Base-by-base conservation (phyloP, 2,888 invertebrate species). In the Bimastos eiseni region DNA sequence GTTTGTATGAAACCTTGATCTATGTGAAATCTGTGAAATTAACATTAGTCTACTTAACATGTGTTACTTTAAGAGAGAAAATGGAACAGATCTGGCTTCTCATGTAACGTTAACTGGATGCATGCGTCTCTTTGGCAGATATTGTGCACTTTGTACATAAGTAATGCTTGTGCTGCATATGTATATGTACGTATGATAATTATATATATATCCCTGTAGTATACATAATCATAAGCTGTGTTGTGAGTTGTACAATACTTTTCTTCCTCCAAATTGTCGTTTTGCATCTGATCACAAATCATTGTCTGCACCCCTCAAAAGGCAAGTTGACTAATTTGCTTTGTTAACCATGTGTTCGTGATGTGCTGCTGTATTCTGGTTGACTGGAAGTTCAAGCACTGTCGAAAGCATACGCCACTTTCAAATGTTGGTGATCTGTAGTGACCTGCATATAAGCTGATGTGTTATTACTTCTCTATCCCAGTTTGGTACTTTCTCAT, bases 11-110 rank as follows among this genome's bases (percentile, higher is more conserved):
- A 70, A n/a, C 70, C 30, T 70, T 70, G n/a, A n/a, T 70, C 70
- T 70, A n/a, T n/a, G n/a, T n/a, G 70, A n/a, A n/a, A n/a, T 70
- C n/a, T n/a, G 55, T 55, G 55, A 44, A 44, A 44, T 44, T 17
- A 44, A 44, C 19, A 24, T 49, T 70, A n/a, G 30, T 70, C 70
- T 70, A 70, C 30, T 30, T 70, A n/a, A n/a, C 70, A 70, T 30
- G 70, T 70, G n/a, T 70, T 11, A 70, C 70, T 70, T 70, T 70
- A 30, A 5, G n/a, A n/a, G 70, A n/a, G 30, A n/a, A n/a, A 70
- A 70, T 70, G n/a, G 70, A 70, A 70, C 30, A 70, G 70, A 70
- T 70, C 70, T 70, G 70, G 70, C 70, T 70, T n/a, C n/a, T n/a
- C n/a, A n/a, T 70, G 70, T 70, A n/a, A 70, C 30, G n/a, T 70